These are phyloP conservation scores for Urechis unicinctus DNA, from an alignment of 2,888 invertebrate genomes.

Conservation along the genomic window DNA sequence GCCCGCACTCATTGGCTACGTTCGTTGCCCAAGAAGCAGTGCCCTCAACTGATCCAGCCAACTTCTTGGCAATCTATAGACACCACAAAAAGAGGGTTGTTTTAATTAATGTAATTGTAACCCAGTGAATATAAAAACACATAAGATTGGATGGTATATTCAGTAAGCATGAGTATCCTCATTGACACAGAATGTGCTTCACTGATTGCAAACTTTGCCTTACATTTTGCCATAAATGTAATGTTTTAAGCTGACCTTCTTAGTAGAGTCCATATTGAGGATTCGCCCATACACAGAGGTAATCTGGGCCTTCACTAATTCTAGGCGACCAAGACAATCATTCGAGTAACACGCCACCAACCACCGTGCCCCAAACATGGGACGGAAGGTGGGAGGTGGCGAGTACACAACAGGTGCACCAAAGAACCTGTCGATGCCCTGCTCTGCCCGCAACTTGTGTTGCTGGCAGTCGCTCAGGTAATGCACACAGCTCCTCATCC, in stretches of 20 bases:
- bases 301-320: conserved; percentile 23
- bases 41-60: conserved; percentile 7
- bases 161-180: too few species aligned
- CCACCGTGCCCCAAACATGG: conserved; percentile 20
- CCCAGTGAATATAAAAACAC: too few species aligned
- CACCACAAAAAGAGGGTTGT: too few species aligned
- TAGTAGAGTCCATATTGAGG: conserved; percentile 29
- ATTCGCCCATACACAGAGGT: conserved; percentile 24
- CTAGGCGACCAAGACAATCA: conserved; percentile 19
- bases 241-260: too few species aligned
- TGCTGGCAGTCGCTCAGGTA: conserved; percentile 14
- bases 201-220: too few species aligned
- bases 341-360: conserved; percentile 19
- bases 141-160: too few species aligned
- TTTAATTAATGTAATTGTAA: too few species aligned
- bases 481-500: conserved; percentile 8
- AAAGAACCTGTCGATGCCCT: neutral
- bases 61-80: too few species aligned
- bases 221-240: too few species aligned
- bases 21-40: conserved; percentile 27
- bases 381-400: conserved; percentile 6
- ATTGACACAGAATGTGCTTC: too few species aligned
- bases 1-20: conserved; percentile 24
- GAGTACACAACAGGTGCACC: neutral
- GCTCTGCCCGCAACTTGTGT: too few species aligned